Conservation (phyloP, 2,888 invertebrate species). For the Thysanoteuthis rhombus region DNA sequence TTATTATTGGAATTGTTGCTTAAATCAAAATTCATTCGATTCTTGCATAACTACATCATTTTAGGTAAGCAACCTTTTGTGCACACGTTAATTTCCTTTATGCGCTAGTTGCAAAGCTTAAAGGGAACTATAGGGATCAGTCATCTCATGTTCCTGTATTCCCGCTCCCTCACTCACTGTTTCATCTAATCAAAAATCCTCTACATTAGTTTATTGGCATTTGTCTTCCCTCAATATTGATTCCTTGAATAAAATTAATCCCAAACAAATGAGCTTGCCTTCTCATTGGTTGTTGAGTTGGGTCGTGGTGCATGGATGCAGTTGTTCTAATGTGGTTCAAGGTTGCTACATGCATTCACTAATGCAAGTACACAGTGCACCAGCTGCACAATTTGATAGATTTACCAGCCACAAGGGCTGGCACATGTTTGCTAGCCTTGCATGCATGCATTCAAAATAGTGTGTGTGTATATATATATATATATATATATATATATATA, state of each 20-base stretch:
- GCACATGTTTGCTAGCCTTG: not conserved
- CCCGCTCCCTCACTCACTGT: not conserved
- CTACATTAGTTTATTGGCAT: not conserved
- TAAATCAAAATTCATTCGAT: too few relatives aligned
- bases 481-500: not conserved
- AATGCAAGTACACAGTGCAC: not conserved
- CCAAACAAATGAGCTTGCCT: conserved; percentile 12
- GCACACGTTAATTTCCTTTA: too few relatives aligned
- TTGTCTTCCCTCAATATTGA: not conserved
- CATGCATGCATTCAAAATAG: not conserved
- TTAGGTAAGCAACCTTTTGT: too few relatives aligned
- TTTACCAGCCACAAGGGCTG: not conserved
- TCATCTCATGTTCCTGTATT: not conserved
- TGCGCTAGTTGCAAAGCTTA: too few relatives aligned
- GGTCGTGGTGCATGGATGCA: not conserved
- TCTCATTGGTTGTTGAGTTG: not conserved
- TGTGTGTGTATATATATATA: too few relatives aligned
- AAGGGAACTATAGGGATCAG: too few relatives aligned
- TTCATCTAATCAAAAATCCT: not conserved
- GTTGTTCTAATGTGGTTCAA: conserved; percentile 12
- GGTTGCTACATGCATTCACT: not conserved
- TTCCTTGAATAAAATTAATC: not conserved
- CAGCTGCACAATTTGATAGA: not conserved
- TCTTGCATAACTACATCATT: too few relatives aligned
- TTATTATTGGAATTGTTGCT: too few relatives aligned